phyloP scores from a whole-genome alignment of 2,888 invertebrate species.

The Drosophila histrio region DNA sequence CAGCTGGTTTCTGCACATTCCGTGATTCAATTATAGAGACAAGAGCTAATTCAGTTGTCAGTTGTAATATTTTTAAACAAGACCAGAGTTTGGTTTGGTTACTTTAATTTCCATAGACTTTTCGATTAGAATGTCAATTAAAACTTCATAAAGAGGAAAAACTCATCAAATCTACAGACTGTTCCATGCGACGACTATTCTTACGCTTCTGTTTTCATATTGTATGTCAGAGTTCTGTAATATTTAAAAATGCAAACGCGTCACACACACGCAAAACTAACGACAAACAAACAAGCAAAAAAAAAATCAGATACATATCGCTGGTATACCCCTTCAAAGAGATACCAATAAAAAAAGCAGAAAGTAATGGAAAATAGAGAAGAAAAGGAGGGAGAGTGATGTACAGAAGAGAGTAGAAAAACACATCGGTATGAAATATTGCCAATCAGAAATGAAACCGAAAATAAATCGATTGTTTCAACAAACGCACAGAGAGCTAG shows the following conservation, averaged over 20 bases:
- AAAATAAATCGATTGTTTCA: conserved; percentile 82
- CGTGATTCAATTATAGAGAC: too few species aligned
- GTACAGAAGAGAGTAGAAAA: conserved; percentile 24
- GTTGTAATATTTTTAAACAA: too few species aligned
- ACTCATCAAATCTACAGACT: conserved; percentile 27
- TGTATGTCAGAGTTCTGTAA: conserved; percentile 31
- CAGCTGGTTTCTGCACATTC: too few species aligned
- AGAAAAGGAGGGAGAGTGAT: conserved; percentile 2
- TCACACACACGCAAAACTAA: conserved; percentile 20
- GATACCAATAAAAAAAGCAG: background rate
- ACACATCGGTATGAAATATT: conserved; percentile 78
- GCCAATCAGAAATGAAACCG: conserved; percentile 83
- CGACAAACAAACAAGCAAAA: conserved; percentile 17
- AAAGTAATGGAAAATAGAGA: conserved; percentile 12
- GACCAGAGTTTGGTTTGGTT: background rate
- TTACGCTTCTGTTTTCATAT: conserved; percentile 18
- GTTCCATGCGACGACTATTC: conserved; percentile 2
- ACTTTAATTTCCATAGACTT: conserved; percentile 1
- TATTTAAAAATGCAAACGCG: conserved; percentile 65
- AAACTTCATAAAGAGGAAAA: conserved; percentile 10
- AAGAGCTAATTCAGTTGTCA: too few species aligned
- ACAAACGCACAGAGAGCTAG: conserved; percentile 60
- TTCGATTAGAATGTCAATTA: background rate
- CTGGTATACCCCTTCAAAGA: conserved; percentile 23
- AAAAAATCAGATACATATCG: conserved; percentile 49